phyloP scores from a whole-genome alignment of 2,113 vertebrate species.

The Dasyurus viverrinus region DNA sequence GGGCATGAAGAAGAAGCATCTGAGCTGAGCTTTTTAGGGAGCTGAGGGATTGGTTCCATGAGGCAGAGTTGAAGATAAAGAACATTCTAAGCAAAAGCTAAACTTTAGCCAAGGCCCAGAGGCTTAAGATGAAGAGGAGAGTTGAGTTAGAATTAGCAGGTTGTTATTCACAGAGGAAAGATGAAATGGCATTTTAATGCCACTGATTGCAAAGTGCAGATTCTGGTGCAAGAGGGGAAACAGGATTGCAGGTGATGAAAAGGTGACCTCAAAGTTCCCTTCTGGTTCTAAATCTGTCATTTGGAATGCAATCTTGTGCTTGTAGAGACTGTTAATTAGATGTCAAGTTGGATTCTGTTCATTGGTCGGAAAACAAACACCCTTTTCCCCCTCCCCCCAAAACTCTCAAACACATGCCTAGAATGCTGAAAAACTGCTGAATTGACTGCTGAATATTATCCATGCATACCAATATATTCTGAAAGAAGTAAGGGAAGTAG shows the following conservation, averaged over 20 bases:
- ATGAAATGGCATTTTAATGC: not conserved
- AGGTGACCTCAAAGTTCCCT: not conserved
- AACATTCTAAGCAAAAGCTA: not conserved
- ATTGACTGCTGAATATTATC: not conserved
- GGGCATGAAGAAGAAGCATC: rapidly evolving
- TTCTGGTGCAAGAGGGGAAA: not conserved
- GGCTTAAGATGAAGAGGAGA: not conserved
- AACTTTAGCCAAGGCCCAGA: not conserved
- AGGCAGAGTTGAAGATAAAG: not conserved
- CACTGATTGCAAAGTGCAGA: not conserved
- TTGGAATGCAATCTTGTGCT: not conserved
- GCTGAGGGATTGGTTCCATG: not conserved
- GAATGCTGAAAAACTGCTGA: not conserved
- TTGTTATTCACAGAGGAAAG: not conserved
- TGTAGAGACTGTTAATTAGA: not conserved
- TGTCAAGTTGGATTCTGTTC: not conserved
- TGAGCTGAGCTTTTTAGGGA: not conserved
- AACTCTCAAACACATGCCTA: not conserved
- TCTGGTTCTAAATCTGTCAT: not conserved
- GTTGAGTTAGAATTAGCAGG: not conserved
- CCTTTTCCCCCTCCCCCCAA: too few relatives aligned
- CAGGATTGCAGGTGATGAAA: not conserved
- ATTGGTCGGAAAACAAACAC: not conserved
- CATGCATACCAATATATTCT: not conserved
- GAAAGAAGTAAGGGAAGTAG: not conserved